Percentiles rank a stretch among this genome's conserved stretches.
phyloP scores from a whole-genome alignment of 2,797 vertebrate genomes.

The Eleutherodactylus coqui region DNA sequence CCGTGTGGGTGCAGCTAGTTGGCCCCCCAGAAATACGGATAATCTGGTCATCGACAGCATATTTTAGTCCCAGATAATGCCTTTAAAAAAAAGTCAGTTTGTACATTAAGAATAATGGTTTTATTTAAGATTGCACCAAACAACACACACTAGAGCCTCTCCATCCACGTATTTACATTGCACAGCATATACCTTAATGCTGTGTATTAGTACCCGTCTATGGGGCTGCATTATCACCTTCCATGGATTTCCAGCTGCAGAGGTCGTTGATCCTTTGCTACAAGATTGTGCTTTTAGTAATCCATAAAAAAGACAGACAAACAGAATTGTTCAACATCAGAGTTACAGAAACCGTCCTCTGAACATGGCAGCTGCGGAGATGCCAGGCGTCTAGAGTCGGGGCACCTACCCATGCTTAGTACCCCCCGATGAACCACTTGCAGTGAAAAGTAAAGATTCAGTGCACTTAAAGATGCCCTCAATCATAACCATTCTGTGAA shows the following conservation, averaged over 20 bases:
- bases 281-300: conserved; percentile 40
- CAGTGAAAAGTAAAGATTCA: conserved; percentile 12
- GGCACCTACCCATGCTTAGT: neutral
- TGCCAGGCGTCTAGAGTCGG: neutral
- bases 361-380: neutral
- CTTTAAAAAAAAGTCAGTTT: neutral
- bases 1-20: no score
- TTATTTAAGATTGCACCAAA: neutral
- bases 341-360: neutral
- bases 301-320: neutral
- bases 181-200: conserved; percentile 37
- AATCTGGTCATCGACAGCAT: no score
- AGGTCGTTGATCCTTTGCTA: conserved; percentile 13
- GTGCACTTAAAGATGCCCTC: neutral
- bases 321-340: neutral
- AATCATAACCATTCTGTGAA: neutral
- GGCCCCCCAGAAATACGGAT: no score
- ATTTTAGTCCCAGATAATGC: no score
- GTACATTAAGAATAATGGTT: neutral
- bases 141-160: neutral
- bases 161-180: conserved; percentile 49
- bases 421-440: neutral
- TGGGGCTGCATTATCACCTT: neutral
- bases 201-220: conserved; percentile 19
- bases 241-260: neutral